phyloP scores from a whole-genome alignment of 2,888 invertebrate genomes.

The Bombylius major region DNA sequence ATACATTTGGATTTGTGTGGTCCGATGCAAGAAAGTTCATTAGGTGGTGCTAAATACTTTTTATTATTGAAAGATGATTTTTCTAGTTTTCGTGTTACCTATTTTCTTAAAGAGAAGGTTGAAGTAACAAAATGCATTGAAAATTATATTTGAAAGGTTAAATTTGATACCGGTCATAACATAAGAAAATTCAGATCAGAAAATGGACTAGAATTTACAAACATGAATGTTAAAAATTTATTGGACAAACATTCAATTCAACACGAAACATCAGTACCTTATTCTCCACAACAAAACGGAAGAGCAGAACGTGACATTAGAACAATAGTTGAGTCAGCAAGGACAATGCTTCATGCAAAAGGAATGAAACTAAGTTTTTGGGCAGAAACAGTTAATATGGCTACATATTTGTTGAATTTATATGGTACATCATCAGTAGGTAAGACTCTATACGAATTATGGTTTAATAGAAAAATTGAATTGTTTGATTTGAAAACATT shows the following conservation, averaged over 20 bases:
- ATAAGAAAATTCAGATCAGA: not conserved
- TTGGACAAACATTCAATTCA: slow-evolving; percentile 5
- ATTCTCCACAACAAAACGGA: slow-evolving; percentile 15
- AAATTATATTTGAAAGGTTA: not conserved
- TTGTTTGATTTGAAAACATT: slow-evolving; percentile 21
- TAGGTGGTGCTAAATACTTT: slow-evolving; percentile 5
- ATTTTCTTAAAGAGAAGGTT: slow-evolving; percentile 7
- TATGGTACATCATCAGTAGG: slow-evolving; percentile 1
- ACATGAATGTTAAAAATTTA: slow-evolving; percentile 6
- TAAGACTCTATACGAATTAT: slow-evolving; percentile 28
- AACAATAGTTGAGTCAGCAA: slow-evolving; percentile 13
- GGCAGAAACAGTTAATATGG: slow-evolving; percentile 27
- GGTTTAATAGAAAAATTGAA: slow-evolving; percentile 16
- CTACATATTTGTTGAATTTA: slow-evolving; percentile 17
- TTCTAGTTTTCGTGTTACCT: slow-evolving; percentile 1
- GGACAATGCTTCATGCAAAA: slow-evolving; percentile 12
- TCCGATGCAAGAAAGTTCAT: not conserved
- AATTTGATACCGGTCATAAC: no score
- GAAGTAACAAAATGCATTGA: slow-evolving; percentile 1
- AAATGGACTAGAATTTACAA: slow-evolving; percentile 10
- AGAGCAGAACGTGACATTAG: slow-evolving; percentile 12
- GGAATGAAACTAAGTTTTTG: slow-evolving; percentile 19
- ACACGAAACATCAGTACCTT: slow-evolving; percentile 11
- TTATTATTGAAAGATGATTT: slow-evolving; percentile 12
- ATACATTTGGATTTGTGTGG: slow-evolving; percentile 9